Evolutionary conservation across 2,113 vertebrate species (phyloP).

Genomic region (Apteryx owenii): DNA sequence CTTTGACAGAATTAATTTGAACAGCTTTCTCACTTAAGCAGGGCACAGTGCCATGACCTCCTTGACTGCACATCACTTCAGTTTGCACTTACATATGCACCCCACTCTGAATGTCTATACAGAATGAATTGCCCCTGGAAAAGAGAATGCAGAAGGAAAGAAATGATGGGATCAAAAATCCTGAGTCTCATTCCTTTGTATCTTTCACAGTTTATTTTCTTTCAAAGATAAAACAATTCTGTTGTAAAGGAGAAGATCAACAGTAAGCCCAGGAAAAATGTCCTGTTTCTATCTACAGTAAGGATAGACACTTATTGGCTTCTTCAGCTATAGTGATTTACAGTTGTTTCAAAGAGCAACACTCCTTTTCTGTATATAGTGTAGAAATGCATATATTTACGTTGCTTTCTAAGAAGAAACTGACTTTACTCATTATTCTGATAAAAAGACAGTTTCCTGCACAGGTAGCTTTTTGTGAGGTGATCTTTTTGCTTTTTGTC

Average conservation of each 20-base stretch:
- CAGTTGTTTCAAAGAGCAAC: neutral
- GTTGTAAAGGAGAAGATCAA: neutral
- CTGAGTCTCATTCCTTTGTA: neutral
- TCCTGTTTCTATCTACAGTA: neutral
- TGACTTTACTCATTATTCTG: neutral
- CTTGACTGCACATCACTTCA: neutral
- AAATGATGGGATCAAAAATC: neutral
- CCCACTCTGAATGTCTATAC: neutral
- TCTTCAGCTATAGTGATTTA: neutral
- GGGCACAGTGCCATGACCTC: neutral
- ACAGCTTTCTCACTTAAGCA: neutral
- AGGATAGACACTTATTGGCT: neutral
- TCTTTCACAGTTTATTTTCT: neutral
- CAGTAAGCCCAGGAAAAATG: neutral
- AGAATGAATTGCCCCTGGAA: neutral
- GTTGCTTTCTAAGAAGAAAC: neutral
- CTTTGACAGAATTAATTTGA: neutral
- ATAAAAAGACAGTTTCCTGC: neutral
- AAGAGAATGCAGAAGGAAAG: neutral
- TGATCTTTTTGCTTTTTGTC: neutral
- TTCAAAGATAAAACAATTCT: neutral
- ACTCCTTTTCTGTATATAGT: neutral
- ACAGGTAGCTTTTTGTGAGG: rapidly evolving
- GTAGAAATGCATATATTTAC: neutral
- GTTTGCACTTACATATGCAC: neutral